Percentiles rank a stretch among this genome's conserved stretches.
These are phyloP conservation scores for Hippocampus barbouri DNA, from an alignment of 2,113 vertebrate genomes.

Conservation along the genomic window DNA sequence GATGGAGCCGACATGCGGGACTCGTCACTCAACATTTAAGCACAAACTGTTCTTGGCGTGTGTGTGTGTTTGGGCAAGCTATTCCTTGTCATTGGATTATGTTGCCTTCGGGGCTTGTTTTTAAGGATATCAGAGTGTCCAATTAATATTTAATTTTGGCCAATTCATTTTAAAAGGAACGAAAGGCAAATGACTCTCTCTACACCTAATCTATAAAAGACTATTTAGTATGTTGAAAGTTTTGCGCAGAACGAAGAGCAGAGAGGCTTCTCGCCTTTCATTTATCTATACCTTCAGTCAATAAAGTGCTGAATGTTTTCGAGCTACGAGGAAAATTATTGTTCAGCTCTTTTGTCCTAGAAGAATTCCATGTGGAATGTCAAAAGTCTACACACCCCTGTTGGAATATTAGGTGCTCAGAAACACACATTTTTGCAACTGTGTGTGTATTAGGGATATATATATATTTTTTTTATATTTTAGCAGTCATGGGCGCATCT, in stretches of 20 bases:
- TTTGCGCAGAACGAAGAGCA: slow-evolving; percentile 43
- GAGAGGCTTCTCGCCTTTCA: background rate
- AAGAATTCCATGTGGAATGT: background rate
- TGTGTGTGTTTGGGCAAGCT: slow-evolving; percentile 36
- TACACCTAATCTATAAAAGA: slow-evolving; percentile 52
- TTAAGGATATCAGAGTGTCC: slow-evolving; percentile 65
- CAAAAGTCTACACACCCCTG: background rate
- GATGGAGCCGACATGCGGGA: slow-evolving; percentile 41
- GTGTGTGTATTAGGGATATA: too few relatives aligned
- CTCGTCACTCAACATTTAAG: slow-evolving; percentile 66
- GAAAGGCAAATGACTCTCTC: slow-evolving; percentile 69
- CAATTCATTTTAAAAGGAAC: slow-evolving; percentile 72
- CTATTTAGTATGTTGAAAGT: slow-evolving; percentile 56
- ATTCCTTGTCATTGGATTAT: slow-evolving; percentile 54
- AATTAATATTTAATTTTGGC: slow-evolving; percentile 71
- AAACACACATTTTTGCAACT: too few relatives aligned
- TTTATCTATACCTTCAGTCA: background rate
- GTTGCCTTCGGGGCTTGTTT: slow-evolving; percentile 64
- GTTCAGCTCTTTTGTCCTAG: background rate
- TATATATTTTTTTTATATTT: too few relatives aligned
- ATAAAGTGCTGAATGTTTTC: background rate
- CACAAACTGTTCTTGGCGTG: slow-evolving; percentile 42
- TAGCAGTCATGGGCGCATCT: too few relatives aligned
- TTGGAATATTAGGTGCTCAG: background rate
- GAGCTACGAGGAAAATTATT: background rate